Evolutionary conservation across 2,113 vertebrate species (phyloP).

Genomic region (Petaurus breviceps): DNA sequence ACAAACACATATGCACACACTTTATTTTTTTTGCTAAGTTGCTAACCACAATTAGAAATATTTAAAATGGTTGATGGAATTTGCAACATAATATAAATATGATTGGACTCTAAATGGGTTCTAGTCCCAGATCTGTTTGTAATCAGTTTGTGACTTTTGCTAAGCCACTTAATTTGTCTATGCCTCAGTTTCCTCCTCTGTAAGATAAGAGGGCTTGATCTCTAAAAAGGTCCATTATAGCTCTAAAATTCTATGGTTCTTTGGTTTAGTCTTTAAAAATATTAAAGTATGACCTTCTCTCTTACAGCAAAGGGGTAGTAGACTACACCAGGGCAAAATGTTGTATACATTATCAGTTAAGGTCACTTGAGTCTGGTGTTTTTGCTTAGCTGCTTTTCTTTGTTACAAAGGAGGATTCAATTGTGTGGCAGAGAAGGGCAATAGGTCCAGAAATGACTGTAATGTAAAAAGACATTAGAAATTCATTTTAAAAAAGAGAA

Average conservation of each 20-base stretch:
- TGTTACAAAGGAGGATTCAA: background rate
- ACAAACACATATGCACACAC: background rate
- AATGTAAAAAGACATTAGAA: background rate
- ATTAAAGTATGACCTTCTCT: slow-evolving; percentile 28
- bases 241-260: slow-evolving; percentile 22
- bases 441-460: background rate
- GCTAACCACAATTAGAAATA: background rate
- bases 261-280: slow-evolving; percentile 39
- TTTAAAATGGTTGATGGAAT: background rate
- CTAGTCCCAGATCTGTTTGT: background rate
- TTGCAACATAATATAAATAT: background rate
- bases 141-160: background rate
- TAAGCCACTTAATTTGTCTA: background rate
- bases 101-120: background rate
- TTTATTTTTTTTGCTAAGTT: background rate
- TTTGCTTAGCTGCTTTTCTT: background rate
- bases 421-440: background rate
- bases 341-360: background rate
- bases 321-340: background rate
- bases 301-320: background rate
- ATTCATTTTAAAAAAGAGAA: slow-evolving; percentile 29
- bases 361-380: background rate
- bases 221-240: slow-evolving; percentile 16
- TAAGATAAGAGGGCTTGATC: slow-evolving; percentile 10
- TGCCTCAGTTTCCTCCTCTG: slow-evolving; percentile 19